A percentile compares a stretch with the other conserved stretches of the same genome.
Evolutionary conservation across 2,888 invertebrate species (phyloP).

Genomic region (Tipula confusa): DNA sequence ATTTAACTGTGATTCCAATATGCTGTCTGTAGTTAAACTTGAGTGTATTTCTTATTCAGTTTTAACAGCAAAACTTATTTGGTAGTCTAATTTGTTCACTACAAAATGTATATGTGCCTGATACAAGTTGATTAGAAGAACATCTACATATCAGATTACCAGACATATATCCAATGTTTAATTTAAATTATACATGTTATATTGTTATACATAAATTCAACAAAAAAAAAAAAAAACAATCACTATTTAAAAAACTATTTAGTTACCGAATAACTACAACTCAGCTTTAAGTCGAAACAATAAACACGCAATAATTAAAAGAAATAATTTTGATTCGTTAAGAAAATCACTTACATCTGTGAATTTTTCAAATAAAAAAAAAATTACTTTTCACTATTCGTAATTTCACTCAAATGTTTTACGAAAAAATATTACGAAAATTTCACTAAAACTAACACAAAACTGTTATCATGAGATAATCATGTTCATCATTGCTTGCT

Average conservation of each 20-base stretch:
- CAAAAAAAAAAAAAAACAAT: too few species aligned
- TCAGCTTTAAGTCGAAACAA: not conserved
- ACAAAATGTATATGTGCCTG: not conserved
- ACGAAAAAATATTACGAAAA: not conserved
- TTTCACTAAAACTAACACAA: not conserved
- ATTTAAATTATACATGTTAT: too few species aligned
- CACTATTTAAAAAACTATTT: not conserved
- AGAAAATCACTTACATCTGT: not conserved
- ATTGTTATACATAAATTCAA: slow-evolving; percentile 16
- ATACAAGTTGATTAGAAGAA: not conserved
- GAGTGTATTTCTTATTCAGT: too few species aligned
- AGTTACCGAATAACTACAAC: not conserved
- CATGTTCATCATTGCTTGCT: not conserved
- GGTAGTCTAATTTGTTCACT: not conserved
- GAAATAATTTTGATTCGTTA: too few species aligned
- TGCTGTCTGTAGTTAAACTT: too few species aligned
- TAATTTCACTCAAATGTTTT: not conserved
- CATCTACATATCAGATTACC: not conserved
- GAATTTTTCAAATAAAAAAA: not conserved
- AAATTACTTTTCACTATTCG: not conserved
- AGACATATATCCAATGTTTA: not conserved
- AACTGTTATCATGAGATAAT: not conserved
- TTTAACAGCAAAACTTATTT: too few species aligned
- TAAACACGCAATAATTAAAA: not conserved
- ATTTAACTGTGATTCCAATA: too few species aligned